Evolutionary conservation across 2,797 vertebrate species (phyloP).

Genomic region (Gephyroberyx darwinii): DNA sequence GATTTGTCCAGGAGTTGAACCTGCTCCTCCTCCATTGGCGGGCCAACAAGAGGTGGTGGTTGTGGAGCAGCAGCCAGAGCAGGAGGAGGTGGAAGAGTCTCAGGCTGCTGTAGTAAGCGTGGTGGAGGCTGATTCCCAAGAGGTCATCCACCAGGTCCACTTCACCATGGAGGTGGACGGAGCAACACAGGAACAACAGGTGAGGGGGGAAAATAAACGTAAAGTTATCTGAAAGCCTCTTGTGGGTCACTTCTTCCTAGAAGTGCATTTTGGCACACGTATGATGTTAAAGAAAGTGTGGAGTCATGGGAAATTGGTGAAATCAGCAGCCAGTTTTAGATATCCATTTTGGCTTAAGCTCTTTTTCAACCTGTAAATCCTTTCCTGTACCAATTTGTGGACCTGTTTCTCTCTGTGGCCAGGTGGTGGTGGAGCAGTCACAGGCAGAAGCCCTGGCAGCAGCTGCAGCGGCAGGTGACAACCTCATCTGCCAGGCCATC

Average conservation of each 20-base stretch:
- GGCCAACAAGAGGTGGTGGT: slow-evolving; percentile 64
- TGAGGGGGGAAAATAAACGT: slow-evolving; percentile 19
- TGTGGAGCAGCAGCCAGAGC: slow-evolving; percentile 61
- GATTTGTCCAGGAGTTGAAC: slow-evolving; percentile 57
- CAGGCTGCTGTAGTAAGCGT: slow-evolving; percentile 87
- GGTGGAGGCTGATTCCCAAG: slow-evolving; percentile 87
- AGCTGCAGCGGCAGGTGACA: slow-evolving; percentile 82
- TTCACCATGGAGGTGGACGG: slow-evolving; percentile 90
- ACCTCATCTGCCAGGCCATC: slow-evolving; percentile 94
- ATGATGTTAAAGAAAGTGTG: too few species aligned
- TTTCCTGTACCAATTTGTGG: neutral
- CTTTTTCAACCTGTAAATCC: neutral
- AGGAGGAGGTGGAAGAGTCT: slow-evolving; percentile 70
- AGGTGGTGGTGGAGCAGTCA: slow-evolving; percentile 78
- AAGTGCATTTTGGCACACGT: too few species aligned
- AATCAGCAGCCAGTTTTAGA: too few species aligned
- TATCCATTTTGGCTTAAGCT: neutral
- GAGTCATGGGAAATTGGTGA: neutral
- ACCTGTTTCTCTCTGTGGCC: neutral
- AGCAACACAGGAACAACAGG: slow-evolving; percentile 80
- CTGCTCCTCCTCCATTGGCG: slow-evolving; percentile 25
- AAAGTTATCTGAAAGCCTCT: neutral
- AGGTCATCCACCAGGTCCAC: slow-evolving; percentile 91
- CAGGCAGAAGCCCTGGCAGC: slow-evolving; percentile 82
- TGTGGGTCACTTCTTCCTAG: neutral